Evolutionary conservation across 2,888 invertebrate genomes (phyloP).

Genomic region (Tupiocoris notatus): DNA sequence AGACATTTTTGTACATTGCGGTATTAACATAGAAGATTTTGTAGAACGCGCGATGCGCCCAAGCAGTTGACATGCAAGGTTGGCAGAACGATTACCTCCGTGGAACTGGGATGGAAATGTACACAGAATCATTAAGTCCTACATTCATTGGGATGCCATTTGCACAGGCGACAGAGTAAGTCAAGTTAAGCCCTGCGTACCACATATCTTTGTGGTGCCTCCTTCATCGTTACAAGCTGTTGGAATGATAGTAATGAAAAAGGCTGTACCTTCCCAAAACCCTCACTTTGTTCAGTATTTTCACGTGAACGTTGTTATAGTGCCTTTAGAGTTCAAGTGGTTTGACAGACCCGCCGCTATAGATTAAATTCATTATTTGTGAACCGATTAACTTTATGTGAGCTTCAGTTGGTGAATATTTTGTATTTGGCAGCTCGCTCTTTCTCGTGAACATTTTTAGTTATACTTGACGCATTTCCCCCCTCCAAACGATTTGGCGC

Average conservation of each 20-base stretch:
- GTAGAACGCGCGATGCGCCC: conserved; percentile 55
- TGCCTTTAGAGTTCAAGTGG: background rate
- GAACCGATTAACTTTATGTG: too few species aligned
- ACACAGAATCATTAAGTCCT: conserved; percentile 96
- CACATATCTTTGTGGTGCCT: conserved; percentile 29
- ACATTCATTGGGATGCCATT: conserved; percentile 98
- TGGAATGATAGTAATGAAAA: conserved; percentile 42
- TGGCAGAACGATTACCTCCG: conserved; percentile 99
- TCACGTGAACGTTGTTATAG: background rate
- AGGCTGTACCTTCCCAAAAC: background rate
- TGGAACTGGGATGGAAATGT: conserved; percentile 99
- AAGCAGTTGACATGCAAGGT: conserved; percentile 94
- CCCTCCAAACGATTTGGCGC: too few species aligned
- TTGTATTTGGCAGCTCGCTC: too few species aligned
- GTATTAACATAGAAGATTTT: conserved; percentile 46
- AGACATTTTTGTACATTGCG: background rate
- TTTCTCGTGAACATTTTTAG: too few species aligned
- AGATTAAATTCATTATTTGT: too few species aligned
- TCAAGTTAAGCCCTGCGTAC: conserved; percentile 26
- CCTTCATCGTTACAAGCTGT: conserved; percentile 43
- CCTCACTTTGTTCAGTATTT: background rate
- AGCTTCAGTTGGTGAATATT: too few species aligned
- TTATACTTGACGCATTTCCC: too few species aligned
- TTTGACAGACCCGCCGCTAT: background rate
- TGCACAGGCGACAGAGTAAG: conserved; percentile 98